Evolutionary conservation across 2,797 vertebrate species (phyloP), one percentile per base, ranked within the genome.

Genomic region (Coregonus ussuriensis): DNA sequence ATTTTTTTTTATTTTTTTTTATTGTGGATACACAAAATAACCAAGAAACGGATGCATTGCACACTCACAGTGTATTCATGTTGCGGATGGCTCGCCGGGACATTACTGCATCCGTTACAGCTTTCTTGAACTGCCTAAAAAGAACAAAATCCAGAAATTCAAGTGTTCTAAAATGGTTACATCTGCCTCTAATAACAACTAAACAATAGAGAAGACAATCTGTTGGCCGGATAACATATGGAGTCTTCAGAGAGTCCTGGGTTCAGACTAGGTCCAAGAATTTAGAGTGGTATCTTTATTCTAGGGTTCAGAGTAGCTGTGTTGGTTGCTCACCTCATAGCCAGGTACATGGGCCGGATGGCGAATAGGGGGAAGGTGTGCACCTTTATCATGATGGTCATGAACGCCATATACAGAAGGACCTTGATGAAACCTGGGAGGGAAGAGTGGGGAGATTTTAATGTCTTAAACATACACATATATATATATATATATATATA

Each of bases 341-440:
- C 96, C 83, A 99, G 92, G 90, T 99, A 99, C 98, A 99, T 99
- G 80, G 97, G 97, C 29, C 98, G 96, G 78, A 99, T 99, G 85
- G 98, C 98, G 3, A 99, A 99, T 77, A 99, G 94, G 0, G 98
- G 98, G 93, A 99, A 99, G 18, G 98, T 99, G 92, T 99, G 98
- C 25, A 99, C 97, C 85, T 99, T 99, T 85, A 99, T 99, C 97
- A 99, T 99, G 88, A 99, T 99, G 74, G 97, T 98, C 98, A 99
- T 99, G 91, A 99, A 99, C n/a, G 97, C 96, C 89, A 99, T 95
- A 88, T 99, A 99, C 41, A 99, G 92, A 16, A 99, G 93, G 25
- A 99, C 98, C 83, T 99, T 99, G 90, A 99, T 96, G 88, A 99
- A 97, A 15, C 98, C 98, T 99, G 0, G 77, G 13, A 13, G 70